Conservation (phyloP, 2,797 vertebrate genomes). For the Enoplosus armatus region DNA sequence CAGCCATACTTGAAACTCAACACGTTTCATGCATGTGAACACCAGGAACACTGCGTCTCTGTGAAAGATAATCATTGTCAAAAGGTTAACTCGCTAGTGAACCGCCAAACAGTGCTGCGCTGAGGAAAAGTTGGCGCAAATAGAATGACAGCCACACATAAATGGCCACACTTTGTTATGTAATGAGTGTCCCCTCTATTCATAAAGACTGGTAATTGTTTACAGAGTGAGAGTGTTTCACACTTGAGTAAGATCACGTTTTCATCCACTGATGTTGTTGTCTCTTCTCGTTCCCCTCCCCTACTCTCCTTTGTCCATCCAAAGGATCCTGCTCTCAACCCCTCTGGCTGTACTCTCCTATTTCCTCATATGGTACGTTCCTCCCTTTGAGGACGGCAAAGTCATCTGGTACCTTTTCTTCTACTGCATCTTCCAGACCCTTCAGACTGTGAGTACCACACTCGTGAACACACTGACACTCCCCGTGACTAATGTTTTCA, state of each 20-base stretch:
- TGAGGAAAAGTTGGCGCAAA: slow-evolving; percentile 12
- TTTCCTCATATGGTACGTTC: slow-evolving; percentile 96
- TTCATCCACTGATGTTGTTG: slow-evolving; percentile 44
- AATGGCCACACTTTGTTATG: slow-evolving; percentile 28
- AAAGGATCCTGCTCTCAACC: slow-evolving; percentile 94
- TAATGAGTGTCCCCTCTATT: slow-evolving; percentile 37
- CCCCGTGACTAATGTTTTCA: not conserved
- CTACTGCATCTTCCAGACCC: slow-evolving; percentile 97
- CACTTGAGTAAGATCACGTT: slow-evolving; percentile 36
- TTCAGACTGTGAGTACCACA: slow-evolving; percentile 92
- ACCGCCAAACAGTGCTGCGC: not conserved
- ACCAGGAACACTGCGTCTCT: not conserved
- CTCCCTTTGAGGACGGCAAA: slow-evolving; percentile 88
- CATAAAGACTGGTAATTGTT: slow-evolving; percentile 36
- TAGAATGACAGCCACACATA: not conserved
- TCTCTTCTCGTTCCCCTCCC: not conserved
- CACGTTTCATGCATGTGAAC: not conserved
- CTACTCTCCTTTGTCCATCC: slow-evolving; percentile 6
- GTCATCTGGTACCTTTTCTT: slow-evolving; percentile 95
- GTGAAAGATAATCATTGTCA: not conserved
- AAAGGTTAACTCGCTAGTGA: slow-evolving; percentile 4
- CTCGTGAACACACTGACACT: not conserved
- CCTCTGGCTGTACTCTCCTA: slow-evolving; percentile 92
- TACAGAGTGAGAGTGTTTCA: slow-evolving; percentile 23
- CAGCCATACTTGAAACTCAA: not conserved